Conservation (phyloP, 2,888 invertebrate species). For the Diogma glabrata region DNA sequence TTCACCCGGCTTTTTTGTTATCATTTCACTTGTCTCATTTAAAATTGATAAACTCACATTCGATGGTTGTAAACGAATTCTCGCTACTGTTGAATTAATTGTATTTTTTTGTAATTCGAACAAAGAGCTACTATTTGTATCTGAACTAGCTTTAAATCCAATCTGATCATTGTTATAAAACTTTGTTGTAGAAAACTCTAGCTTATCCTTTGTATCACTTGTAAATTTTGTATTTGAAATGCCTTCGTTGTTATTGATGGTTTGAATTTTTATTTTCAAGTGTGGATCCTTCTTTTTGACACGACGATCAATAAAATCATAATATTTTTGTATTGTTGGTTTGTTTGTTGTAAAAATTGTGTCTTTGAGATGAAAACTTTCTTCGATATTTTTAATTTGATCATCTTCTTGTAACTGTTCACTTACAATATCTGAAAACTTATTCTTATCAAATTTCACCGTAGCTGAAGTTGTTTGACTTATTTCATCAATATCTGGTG, state of each 20-base stretch:
- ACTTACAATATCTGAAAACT: constrained; percentile 27
- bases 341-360: neutral
- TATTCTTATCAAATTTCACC: too few species aligned
- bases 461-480: constrained; percentile 2
- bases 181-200: constrained; percentile 36
- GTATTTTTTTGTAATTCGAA: neutral
- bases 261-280: constrained; percentile 12
- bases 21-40: constrained; percentile 35
- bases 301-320: constrained; percentile 32
- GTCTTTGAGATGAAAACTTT: constrained; percentile 25
- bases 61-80: too few species aligned
- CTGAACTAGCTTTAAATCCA: neutral
- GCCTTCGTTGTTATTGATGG: constrained; percentile 22
- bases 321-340: neutral
- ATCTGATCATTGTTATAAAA: constrained; percentile 28
- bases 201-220: constrained; percentile 21
- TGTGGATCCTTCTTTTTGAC: constrained; percentile 34
- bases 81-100: constrained; percentile 9
- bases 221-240: constrained; percentile 34
- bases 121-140: neutral
- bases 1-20: constrained; percentile 22
- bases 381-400: constrained; percentile 30
- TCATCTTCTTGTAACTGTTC: constrained; percentile 35
- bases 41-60: constrained; percentile 24
- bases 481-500: constrained; percentile 22